Percentiles rank a stretch among this genome's conserved stretches.
These are phyloP conservation scores for Drosophila obscura DNA, from an alignment of 1,140 invertebrate genomes.

Conservation along the genomic window DNA sequence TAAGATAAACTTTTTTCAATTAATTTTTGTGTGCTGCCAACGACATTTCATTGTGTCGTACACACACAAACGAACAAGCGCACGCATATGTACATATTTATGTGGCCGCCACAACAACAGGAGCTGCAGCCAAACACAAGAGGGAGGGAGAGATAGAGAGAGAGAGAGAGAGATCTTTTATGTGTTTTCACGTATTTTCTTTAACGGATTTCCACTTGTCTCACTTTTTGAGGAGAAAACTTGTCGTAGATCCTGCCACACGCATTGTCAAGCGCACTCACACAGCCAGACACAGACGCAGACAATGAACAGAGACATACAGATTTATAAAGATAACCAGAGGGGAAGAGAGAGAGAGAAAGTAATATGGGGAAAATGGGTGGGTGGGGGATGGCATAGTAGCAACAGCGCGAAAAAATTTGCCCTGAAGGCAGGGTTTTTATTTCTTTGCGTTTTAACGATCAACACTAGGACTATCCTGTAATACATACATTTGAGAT, in stretches of 20 bases:
- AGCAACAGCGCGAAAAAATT: slow-evolving; percentile 48
- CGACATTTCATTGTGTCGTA: slow-evolving; percentile 68
- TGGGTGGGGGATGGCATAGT: background rate
- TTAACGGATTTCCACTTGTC: slow-evolving; percentile 81
- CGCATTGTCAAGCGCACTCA: slow-evolving; percentile 61
- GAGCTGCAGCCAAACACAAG: slow-evolving; percentile 20
- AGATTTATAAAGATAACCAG: background rate
- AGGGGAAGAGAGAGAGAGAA: slow-evolving; percentile 23
- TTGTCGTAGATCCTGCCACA: slow-evolving; percentile 66
- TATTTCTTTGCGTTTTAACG: too few relatives aligned
- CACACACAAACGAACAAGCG: slow-evolving; percentile 11
- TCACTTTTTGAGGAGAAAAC: slow-evolving; percentile 71
- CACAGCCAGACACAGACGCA: background rate
- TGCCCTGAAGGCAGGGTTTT: slow-evolving; percentile 4
- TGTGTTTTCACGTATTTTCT: slow-evolving; percentile 74
- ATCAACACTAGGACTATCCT: too few relatives aligned
- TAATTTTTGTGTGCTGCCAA: slow-evolving; percentile 76
- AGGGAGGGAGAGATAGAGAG: slow-evolving; percentile 2
- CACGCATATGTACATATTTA: slow-evolving; percentile 26
- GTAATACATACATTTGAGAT: too few relatives aligned
- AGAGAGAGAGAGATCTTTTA: slow-evolving; percentile 51
- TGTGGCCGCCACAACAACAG: slow-evolving; percentile 18
- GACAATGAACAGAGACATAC: too few relatives aligned
- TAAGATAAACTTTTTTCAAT: slow-evolving; percentile 81
- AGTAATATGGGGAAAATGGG: background rate